A percentile compares a stretch with the other conserved stretches of the same genome.
Conservation (phyloP, 2,797 vertebrate species). For the Dryobates pubescens region DNA sequence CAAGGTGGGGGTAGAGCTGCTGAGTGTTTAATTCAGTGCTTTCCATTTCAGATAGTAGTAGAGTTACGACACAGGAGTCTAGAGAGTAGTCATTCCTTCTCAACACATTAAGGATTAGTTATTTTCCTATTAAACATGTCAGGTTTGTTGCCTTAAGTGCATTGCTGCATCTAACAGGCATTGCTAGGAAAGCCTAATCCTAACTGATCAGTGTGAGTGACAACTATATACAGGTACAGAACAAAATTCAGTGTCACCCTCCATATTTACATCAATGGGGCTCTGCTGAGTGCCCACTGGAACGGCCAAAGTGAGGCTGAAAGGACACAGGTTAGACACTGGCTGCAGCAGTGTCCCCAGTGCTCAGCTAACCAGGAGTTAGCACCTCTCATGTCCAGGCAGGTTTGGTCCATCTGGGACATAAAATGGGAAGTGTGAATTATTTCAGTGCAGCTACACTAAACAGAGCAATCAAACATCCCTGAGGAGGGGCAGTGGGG, state of each 20-base stretch:
- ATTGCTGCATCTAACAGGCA: slow-evolving; percentile 37
- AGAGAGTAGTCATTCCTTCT: slow-evolving; percentile 62
- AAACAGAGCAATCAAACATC: neutral
- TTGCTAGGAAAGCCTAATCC: slow-evolving; percentile 24
- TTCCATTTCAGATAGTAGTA: slow-evolving; percentile 46
- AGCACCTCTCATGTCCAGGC: neutral
- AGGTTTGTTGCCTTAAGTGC: slow-evolving; percentile 54
- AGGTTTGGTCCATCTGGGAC: neutral
- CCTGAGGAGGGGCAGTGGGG: neutral
- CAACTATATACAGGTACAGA: neutral
- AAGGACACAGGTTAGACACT: accelerated
- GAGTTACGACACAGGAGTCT: slow-evolving; percentile 53
- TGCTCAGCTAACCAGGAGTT: neutral
- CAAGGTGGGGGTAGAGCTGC: neutral
- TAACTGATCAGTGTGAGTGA: slow-evolving; percentile 12
- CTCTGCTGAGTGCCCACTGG: neutral
- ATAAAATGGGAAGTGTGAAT: neutral
- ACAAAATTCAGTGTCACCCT: neutral
- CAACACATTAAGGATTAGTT: slow-evolving; percentile 64
- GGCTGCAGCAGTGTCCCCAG: neutral
- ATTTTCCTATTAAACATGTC: slow-evolving; percentile 64
- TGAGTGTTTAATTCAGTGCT: slow-evolving; percentile 49
- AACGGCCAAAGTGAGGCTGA: neutral
- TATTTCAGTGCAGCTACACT: neutral
- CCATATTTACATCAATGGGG: neutral